A percentile compares a stretch with the other conserved stretches of the same genome.
These are phyloP conservation scores for Cenopis cana DNA, from an alignment of 2,888 invertebrate genomes.

Conservation along the genomic window DNA sequence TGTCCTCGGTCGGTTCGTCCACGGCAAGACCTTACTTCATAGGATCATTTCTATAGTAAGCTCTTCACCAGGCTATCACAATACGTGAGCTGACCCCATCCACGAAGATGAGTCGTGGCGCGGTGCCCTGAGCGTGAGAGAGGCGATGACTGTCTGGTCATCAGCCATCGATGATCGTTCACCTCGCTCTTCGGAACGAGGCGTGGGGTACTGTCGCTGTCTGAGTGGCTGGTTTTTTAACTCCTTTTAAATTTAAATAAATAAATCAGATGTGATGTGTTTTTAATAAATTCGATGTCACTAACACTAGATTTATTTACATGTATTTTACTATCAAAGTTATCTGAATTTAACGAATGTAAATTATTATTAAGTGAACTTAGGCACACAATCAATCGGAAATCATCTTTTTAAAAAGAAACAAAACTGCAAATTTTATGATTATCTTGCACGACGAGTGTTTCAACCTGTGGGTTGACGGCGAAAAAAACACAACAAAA, in stretches of 20 bases:
- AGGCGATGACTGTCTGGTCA: conserved; percentile 42
- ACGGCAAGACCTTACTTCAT: conserved; percentile 47
- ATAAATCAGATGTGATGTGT: no score
- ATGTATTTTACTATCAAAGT: no score
- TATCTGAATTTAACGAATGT: no score
- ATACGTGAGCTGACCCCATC: conserved; percentile 44
- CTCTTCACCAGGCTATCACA: conserved; percentile 45
- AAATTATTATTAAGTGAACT: no score
- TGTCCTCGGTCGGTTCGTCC: not conserved
- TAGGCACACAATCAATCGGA: no score
- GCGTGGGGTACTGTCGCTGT: conserved; percentile 46
- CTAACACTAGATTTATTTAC: no score
- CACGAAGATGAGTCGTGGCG: conserved; percentile 84
- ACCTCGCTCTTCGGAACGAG: conserved; percentile 30
- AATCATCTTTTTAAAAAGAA: no score
- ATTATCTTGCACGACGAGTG: no score
- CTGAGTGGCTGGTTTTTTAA: conserved; percentile 50
- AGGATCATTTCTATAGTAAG: conserved; percentile 48
- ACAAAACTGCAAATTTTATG: no score
- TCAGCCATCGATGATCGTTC: conserved; percentile 50
- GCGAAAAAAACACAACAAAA: no score
- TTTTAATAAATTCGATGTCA: no score
- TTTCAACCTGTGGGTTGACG: no score
- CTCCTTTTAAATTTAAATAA: conserved; percentile 21
- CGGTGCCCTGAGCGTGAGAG: conserved; percentile 87